phyloP scores from a whole-genome alignment of 64 coral and sea anemone genomes.

The Hydrozoanthus tunicans region DNA sequence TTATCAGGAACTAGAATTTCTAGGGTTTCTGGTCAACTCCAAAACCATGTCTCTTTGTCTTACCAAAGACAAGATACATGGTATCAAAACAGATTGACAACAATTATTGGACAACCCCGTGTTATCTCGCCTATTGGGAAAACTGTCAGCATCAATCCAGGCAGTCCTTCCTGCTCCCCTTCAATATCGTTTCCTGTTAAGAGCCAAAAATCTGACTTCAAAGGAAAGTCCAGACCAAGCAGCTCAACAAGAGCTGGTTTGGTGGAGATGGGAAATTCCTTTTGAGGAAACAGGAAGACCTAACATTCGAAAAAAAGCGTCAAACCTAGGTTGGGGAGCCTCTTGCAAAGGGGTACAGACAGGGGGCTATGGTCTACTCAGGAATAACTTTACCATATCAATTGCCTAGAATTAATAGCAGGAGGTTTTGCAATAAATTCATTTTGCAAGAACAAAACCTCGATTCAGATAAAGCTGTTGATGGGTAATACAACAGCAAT shows the following conservation, averaged over 20 bases:
- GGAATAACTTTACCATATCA: slow-evolving; percentile 1
- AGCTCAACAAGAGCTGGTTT: slow-evolving; percentile 28
- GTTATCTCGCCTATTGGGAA: slow-evolving; percentile 2
- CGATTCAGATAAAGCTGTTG: slow-evolving; percentile 36
- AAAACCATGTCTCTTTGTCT: slow-evolving; percentile 28
- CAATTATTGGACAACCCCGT: not conserved
- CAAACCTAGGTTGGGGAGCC: slow-evolving; percentile 36
- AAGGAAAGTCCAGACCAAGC: slow-evolving; percentile 14
- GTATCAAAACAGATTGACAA: slow-evolving; percentile 38
- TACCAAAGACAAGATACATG: slow-evolving; percentile 15
- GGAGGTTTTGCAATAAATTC: not conserved
- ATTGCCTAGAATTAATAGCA: slow-evolving; percentile 58
- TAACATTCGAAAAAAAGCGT: slow-evolving; percentile 38
- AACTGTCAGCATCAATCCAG: slow-evolving; percentile 28
- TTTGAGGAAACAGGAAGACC: not conserved
- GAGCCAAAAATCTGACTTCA: not conserved
- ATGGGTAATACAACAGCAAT: slow-evolving; percentile 68
- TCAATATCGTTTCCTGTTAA: not conserved
- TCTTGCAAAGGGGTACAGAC: slow-evolving; percentile 42
- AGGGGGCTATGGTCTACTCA: slow-evolving; percentile 30
- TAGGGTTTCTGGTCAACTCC: slow-evolving; percentile 56
- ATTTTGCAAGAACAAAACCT: not conserved
- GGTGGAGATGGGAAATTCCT: slow-evolving; percentile 54
- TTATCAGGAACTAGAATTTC: not conserved
- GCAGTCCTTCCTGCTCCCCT: slow-evolving; percentile 31